phyloP scores from a whole-genome alignment of 1,140 invertebrate species.

The Zaprionus africanus region DNA sequence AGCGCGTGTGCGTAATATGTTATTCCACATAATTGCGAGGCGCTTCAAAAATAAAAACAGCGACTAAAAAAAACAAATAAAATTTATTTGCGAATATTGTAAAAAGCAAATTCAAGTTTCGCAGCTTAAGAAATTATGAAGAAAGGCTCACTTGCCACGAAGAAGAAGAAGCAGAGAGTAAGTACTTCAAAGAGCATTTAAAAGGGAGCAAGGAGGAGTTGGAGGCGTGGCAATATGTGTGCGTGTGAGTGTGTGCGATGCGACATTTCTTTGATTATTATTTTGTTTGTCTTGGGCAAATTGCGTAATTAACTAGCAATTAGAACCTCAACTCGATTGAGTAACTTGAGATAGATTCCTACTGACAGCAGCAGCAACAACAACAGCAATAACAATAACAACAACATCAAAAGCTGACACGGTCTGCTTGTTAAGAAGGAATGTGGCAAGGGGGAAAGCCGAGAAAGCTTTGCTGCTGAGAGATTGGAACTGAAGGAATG shows the following conservation, averaged over 20 bases:
- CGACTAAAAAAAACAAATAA: background rate
- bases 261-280: slow-evolving; percentile 13
- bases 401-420: background rate
- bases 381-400: background rate
- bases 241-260: background rate
- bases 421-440: background rate
- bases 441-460: background rate
- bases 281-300: background rate
- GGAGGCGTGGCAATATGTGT: background rate
- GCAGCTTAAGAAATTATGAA: slow-evolving; percentile 3
- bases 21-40: slow-evolving; percentile 18
- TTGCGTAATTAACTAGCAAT: slow-evolving; percentile 9
- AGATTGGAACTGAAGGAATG: no score
- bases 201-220: background rate
- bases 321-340: background rate
- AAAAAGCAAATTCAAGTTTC: background rate
- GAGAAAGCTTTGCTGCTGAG: background rate
- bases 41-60: slow-evolving; percentile 1
- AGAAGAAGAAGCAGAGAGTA: background rate
- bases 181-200: background rate
- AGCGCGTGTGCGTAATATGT: slow-evolving; percentile 6
- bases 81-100: slow-evolving; percentile 1
- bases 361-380: background rate
- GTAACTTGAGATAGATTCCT: background rate
- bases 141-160: background rate